Percentiles rank a stretch among this genome's conserved stretches.
phyloP scores from a whole-genome alignment of 2,113 vertebrate species.

The Prinia subflava region DNA sequence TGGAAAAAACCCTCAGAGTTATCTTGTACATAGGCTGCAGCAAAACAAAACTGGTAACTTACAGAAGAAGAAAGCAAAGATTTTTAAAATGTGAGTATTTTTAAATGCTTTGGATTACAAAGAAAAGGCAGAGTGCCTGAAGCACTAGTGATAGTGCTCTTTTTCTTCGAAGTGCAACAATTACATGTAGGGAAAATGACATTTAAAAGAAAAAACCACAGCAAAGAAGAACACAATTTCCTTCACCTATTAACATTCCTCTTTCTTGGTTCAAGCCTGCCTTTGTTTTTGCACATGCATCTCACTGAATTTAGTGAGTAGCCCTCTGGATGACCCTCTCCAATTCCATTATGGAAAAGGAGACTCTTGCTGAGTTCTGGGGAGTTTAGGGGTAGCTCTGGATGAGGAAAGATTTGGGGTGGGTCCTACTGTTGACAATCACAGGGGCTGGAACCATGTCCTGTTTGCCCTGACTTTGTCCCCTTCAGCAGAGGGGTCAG shows the following conservation, averaged over 20 bases:
- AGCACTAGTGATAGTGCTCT: neutral
- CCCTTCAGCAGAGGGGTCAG: neutral
- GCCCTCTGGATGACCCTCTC: neutral
- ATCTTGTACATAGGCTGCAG: rapidly evolving
- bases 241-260: neutral
- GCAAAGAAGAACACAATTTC: neutral
- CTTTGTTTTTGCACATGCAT: neutral
- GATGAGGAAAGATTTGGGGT: neutral
- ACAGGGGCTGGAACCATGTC: neutral
- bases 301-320: neutral
- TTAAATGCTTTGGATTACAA: neutral
- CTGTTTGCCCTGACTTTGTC: neutral
- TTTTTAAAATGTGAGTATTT: neutral
- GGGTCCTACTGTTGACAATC: neutral
- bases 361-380: neutral
- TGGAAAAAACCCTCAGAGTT: neutral
- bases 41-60: neutral
- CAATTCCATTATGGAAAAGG: neutral
- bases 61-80: neutral
- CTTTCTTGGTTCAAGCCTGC: neutral
- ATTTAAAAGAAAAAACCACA: neutral
- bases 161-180: neutral
- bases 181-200: neutral
- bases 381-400: neutral
- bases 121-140: neutral